Conservation (phyloP, 53 echinoderm and acorn worm genomes). For the Luidia sarsii region DNA sequence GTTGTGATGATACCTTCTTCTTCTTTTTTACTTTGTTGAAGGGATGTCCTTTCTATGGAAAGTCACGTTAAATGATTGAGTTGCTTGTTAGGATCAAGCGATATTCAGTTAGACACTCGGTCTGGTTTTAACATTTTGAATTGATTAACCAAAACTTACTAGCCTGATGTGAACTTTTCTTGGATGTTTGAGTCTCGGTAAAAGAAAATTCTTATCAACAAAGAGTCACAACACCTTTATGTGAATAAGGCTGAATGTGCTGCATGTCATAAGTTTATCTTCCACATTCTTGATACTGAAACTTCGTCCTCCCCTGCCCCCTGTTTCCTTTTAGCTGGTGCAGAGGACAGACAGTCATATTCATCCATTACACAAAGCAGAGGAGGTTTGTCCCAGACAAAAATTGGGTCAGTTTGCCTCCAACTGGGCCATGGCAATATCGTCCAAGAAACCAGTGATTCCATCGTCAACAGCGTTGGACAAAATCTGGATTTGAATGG, state of each 20-base stretch:
- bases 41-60: no score
- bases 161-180: no score
- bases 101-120: no score
- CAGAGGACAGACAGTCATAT: background rate
- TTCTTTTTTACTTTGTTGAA: no score
- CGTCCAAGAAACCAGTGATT: constrained; percentile 32
- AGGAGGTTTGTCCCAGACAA: constrained; percentile 16
- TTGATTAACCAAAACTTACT: no score
- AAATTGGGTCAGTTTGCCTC: constrained; percentile 46
- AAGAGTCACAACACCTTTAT: background rate
- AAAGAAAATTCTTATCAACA: background rate
- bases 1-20: no score
- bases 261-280: background rate
- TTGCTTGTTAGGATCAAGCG: no score
- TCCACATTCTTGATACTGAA: background rate
- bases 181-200: no score
- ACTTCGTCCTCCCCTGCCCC: background rate
- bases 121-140: no score
- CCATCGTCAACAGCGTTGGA: constrained; percentile 59
- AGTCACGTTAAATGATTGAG: no score
- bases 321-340: background rate
- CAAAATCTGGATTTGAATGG: constrained; percentile 16
- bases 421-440: constrained; percentile 53
- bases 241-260: background rate
- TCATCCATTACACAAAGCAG: background rate